Percentiles rank a stretch among this genome's conserved stretches.
Evolutionary conservation across 2,797 vertebrate genomes (phyloP).

Genomic region (Argentina silus): DNA sequence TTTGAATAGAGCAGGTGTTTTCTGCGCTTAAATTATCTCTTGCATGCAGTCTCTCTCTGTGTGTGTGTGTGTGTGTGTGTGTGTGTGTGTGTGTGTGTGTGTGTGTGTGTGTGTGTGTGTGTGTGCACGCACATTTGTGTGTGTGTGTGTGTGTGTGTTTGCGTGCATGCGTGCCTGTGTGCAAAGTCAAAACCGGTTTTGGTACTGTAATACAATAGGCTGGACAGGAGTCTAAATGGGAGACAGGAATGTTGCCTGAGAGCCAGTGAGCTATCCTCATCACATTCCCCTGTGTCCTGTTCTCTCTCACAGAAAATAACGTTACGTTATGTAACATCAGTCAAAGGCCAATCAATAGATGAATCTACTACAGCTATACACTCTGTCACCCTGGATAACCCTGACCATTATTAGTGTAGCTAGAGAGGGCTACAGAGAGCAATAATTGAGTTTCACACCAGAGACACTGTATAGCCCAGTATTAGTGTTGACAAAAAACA

Average conservation of each 20-base stretch:
- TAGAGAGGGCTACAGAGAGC: too few relatives aligned
- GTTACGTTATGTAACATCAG: too few relatives aligned
- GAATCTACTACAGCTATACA: conserved; percentile 31
- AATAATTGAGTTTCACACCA: too few relatives aligned
- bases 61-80: neutral
- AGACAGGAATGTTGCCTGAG: neutral
- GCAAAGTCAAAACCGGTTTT: neutral
- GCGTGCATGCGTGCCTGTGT: neutral
- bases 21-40: too few relatives aligned
- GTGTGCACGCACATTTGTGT: neutral
- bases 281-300: conserved; percentile 19
- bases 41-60: neutral
- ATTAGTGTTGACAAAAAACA: too few relatives aligned
- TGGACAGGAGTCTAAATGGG: conserved; percentile 11
- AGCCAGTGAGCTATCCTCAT: neutral
- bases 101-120: conserved; percentile 1
- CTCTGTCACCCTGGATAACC: neutral
- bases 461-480: too few relatives aligned
- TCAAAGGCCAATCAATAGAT: conserved; percentile 50
- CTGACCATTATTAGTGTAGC: neutral
- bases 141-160: neutral
- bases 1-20: too few relatives aligned
- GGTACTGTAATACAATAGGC: neutral
- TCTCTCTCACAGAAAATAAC: conserved; percentile 17
- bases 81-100: neutral